Conservation (phyloP, 2,797 vertebrate species). For the Caiman crocodilus region DNA sequence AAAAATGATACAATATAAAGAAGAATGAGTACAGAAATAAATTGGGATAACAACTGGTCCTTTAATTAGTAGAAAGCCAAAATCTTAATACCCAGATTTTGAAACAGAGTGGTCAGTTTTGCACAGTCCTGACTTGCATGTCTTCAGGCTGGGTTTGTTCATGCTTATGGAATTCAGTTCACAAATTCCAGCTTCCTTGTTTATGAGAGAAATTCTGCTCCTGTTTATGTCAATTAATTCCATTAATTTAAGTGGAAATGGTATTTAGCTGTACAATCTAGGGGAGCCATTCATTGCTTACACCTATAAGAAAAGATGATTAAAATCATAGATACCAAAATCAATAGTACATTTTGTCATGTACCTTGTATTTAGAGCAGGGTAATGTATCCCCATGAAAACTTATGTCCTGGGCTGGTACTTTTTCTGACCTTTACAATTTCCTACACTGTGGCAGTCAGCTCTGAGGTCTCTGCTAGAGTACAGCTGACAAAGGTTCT, state of each 20-base stretch:
- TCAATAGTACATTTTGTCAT: neutral
- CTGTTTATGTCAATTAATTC: constrained; percentile 22
- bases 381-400: neutral
- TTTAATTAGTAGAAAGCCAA: neutral
- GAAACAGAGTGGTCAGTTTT: neutral
- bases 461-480: neutral
- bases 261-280: constrained; percentile 49
- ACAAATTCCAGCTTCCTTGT: constrained; percentile 39
- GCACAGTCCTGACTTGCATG: neutral
- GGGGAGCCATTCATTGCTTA: constrained; percentile 47
- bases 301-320: constrained; percentile 29
- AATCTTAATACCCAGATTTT: neutral
- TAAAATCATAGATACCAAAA: constrained; percentile 55
- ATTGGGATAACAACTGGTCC: neutral
- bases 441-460: neutral
- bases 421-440: neutral
- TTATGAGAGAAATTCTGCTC: constrained; percentile 38
- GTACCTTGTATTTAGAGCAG: constrained; percentile 21
- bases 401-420: no score
- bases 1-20: neutral
- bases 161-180: constrained; percentile 22
- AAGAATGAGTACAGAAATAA: constrained; percentile 3
- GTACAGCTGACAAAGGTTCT: neutral
- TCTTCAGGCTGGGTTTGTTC: constrained; percentile 8
- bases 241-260: constrained; percentile 58